Conservation (phyloP, 1,140 invertebrate species). For the Coelopa frigida region DNA sequence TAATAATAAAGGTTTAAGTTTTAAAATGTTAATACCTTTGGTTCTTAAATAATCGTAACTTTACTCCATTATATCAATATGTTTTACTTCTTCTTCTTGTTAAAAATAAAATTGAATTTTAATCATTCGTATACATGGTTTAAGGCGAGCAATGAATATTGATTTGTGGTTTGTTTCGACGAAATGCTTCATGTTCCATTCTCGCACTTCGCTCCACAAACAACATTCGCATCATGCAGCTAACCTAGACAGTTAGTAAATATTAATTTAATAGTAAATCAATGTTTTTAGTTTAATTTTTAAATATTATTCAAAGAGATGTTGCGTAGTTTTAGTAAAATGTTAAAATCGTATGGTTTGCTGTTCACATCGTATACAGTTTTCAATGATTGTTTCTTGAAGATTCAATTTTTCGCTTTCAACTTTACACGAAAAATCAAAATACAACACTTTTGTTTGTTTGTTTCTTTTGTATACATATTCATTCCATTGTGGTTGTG, state of each 20-base stretch:
- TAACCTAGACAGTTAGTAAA: too few relatives aligned
- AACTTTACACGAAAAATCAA: slow-evolving; percentile 7
- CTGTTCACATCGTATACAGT: too few relatives aligned
- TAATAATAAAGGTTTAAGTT: slow-evolving; percentile 3
- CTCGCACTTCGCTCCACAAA: too few relatives aligned
- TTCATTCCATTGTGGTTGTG: slow-evolving; percentile 8
- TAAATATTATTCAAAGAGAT: too few relatives aligned
- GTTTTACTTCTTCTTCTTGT: not conserved
- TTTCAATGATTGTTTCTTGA: too few relatives aligned
- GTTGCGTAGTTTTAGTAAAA: too few relatives aligned
- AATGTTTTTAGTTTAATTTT: too few relatives aligned
- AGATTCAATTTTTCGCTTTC: too few relatives aligned
- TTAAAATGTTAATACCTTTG: slow-evolving; percentile 3
- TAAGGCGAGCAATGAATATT: slow-evolving; percentile 25
- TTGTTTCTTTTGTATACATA: slow-evolving; percentile 8
- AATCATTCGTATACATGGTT: slow-evolving; percentile 14
- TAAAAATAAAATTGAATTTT: not conserved
- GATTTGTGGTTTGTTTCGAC: slow-evolving; percentile 19
- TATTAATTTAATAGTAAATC: too few relatives aligned
- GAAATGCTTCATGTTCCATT: slow-evolving; percentile 30
- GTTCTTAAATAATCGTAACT: too few relatives aligned
- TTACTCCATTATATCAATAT: slow-evolving; percentile 2
- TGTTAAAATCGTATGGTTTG: too few relatives aligned
- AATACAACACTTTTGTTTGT: slow-evolving; percentile 1
- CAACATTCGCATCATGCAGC: too few relatives aligned